Conservation (phyloP, 1,140 invertebrate genomes). For the Vanessa atalanta region DNA sequence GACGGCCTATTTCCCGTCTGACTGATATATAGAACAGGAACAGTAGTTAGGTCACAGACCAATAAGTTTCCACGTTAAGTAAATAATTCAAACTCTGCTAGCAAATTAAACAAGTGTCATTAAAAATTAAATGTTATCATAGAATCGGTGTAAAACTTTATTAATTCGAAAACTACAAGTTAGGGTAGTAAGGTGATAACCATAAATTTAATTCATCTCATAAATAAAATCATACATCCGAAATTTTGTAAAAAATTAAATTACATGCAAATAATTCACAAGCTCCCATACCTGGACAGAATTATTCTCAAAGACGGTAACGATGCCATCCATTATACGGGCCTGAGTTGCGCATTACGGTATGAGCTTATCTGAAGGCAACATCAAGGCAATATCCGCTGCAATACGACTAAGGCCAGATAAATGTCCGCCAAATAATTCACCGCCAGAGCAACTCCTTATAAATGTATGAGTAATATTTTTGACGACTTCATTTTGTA, state of each 20-base stretch:
- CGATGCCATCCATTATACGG: slow-evolving; percentile 41
- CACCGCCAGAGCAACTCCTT: slow-evolving; percentile 8
- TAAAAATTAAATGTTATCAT: too few species aligned
- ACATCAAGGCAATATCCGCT: slow-evolving; percentile 42
- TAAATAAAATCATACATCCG: background rate
- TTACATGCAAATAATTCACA: background rate
- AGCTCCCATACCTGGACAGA: background rate
- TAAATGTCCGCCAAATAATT: slow-evolving; percentile 37
- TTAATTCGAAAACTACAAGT: too few species aligned
- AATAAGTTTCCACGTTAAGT: too few species aligned
- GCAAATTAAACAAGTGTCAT: too few species aligned
- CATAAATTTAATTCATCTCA: too few species aligned
- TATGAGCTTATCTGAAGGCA: slow-evolving; percentile 39
- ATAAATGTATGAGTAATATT: slow-evolving; percentile 31
- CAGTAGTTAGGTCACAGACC: too few species aligned
- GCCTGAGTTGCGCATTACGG: slow-evolving; percentile 30
- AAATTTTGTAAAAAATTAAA: background rate
- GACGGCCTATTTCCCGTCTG: too few species aligned
- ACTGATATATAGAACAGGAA: too few species aligned
- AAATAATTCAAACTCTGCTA: too few species aligned
- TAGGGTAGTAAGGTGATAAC: too few species aligned
- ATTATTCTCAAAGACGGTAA: slow-evolving; percentile 26
- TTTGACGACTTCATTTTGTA: slow-evolving; percentile 25
- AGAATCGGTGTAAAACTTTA: too few species aligned
- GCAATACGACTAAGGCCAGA: slow-evolving; percentile 33